A percentile compares a stretch with the other conserved stretches of the same genome.
These are phyloP conservation scores for Manis pentadactyla DNA, from an alignment of 2,797 vertebrate species.

Conservation along the genomic window DNA sequence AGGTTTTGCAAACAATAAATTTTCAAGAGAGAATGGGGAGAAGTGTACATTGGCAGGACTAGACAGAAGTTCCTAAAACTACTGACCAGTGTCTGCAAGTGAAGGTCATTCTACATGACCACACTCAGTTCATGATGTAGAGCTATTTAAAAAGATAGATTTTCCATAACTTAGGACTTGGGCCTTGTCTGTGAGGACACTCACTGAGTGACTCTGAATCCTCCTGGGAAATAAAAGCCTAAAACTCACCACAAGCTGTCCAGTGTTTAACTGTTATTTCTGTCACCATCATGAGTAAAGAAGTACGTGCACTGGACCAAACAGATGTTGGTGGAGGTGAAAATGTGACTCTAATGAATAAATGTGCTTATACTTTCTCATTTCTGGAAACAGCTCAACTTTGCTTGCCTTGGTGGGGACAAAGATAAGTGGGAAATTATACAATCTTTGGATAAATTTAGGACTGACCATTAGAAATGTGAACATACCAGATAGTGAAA, in stretches of 20 bases:
- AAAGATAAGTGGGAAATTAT: neutral
- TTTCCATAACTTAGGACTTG: neutral
- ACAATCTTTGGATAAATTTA: neutral
- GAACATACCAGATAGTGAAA: neutral
- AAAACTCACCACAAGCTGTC: neutral
- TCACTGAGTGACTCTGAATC: neutral
- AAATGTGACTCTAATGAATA: neutral
- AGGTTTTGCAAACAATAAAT: conserved; percentile 8
- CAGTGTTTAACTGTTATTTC: neutral
- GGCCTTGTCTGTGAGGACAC: neutral
- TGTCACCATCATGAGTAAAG: neutral
- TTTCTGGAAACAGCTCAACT: neutral
- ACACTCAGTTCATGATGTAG: neutral
- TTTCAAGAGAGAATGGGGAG: neutral
- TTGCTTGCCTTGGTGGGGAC: neutral
- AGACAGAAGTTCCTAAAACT: neutral
- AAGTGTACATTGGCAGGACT: neutral
- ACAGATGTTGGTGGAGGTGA: neutral
- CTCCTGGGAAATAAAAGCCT: neutral
- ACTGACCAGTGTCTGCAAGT: neutral
- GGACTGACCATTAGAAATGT: neutral
- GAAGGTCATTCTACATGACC: neutral
- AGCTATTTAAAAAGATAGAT: neutral
- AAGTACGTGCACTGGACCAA: neutral
- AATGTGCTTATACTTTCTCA: neutral